Evolutionary conservation across 2,888 invertebrate species (phyloP).

Genomic region (Diachrysia chrysitis): DNA sequence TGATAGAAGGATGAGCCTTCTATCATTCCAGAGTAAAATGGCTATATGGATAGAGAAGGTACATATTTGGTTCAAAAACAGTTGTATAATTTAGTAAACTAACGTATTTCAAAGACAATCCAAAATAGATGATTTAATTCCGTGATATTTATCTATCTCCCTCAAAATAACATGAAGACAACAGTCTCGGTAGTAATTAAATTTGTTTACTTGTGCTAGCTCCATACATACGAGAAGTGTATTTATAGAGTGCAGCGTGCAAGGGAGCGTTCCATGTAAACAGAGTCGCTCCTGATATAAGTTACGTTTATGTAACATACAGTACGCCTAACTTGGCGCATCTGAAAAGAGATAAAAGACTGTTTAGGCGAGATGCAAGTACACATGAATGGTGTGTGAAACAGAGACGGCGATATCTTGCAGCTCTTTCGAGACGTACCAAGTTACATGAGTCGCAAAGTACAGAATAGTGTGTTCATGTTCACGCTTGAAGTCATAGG

Average conservation of each 20-base stretch:
- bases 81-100: not conserved
- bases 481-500: not conserved
- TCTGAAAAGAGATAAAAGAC: not conserved
- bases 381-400: not conserved
- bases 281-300: slow-evolving; percentile 14
- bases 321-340: not conserved
- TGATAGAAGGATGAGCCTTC: too few relatives aligned
- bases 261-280: slow-evolving; percentile 34
- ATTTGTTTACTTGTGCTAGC: slow-evolving; percentile 33
- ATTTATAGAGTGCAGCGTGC: slow-evolving; percentile 34
- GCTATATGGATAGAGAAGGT: too few relatives aligned
- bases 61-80: not conserved
- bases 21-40: too few relatives aligned
- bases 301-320: slow-evolving; percentile 7
- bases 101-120: slow-evolving; percentile 3
- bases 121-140: slow-evolving; percentile 16
- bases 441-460: not conserved
- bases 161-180: slow-evolving; percentile 21
- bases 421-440: not conserved
- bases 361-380: not conserved
- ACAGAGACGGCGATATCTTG: not conserved
- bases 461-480: not conserved
- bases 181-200: slow-evolving; percentile 37
- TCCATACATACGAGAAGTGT: slow-evolving; percentile 22
- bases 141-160: slow-evolving; percentile 12